phyloP scores from a whole-genome alignment of 2,888 invertebrate species.

The Cenopis cana region DNA sequence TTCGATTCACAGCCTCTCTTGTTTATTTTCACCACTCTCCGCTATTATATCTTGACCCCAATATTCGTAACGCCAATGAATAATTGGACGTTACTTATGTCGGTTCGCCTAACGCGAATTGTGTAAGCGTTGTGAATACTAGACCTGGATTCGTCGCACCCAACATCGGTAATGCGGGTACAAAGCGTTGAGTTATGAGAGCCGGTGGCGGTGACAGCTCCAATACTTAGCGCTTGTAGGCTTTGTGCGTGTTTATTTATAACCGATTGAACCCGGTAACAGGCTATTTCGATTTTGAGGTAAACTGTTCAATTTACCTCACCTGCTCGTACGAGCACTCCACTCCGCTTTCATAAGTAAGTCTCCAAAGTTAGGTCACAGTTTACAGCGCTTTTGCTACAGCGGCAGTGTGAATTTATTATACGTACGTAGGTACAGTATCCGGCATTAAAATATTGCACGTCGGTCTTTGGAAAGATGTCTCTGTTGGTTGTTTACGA shows the following conservation, averaged over 20 bases:
- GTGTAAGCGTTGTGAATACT: background rate
- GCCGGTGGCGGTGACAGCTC: slow-evolving; percentile 53
- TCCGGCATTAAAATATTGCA: too few species aligned
- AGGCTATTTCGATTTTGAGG: slow-evolving; percentile 12
- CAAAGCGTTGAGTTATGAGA: slow-evolving; percentile 62
- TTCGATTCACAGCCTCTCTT: background rate
- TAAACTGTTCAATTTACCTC: slow-evolving; percentile 4
- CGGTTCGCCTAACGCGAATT: background rate
- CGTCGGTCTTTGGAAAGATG: too few species aligned
- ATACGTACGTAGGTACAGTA: too few species aligned
- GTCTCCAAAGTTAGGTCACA: too few species aligned
- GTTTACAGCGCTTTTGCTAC: too few species aligned
- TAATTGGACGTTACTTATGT: background rate
- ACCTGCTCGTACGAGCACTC: background rate
- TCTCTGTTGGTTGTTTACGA: too few species aligned
- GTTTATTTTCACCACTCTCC: background rate
- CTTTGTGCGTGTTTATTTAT: slow-evolving; percentile 44
- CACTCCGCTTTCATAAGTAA: too few species aligned
- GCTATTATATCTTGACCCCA: background rate
- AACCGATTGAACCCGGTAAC: slow-evolving; percentile 25
- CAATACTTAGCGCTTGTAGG: slow-evolving; percentile 49
- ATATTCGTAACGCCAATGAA: background rate
- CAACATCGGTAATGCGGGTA: slow-evolving; percentile 54
- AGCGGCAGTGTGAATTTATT: too few species aligned
- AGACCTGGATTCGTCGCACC: slow-evolving; percentile 31